Base-by-base conservation (phyloP, 2,797 vertebrate genomes). In the Glossophaga mutica region DNA sequence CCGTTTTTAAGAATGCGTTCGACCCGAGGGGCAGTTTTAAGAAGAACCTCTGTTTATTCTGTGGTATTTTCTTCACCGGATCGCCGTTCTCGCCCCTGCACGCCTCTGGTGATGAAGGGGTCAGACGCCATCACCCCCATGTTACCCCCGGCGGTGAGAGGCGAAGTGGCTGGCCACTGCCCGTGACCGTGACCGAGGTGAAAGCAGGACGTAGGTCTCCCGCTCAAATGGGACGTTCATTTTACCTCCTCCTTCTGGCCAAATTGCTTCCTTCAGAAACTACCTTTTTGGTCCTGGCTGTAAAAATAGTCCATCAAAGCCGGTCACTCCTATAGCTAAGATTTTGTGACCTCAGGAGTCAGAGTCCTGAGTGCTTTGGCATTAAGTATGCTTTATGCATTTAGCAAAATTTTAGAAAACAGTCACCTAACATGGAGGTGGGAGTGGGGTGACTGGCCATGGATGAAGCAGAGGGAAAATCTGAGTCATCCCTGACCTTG, bases 181-280 rank as follows among this genome's bases (percentile, higher is more conserved):
- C 50, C 26, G 65, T 32, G 65, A 22, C 50, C 26, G 65, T 32
- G 65, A 22, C 87, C 37, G 29, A 90, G 78, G 55, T 29, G 50
- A 95, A 46, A 89, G 52, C 19, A 34, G 76, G 70, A 32, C 79
- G 76, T 19, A 37, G 90, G 74, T 76, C 65, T 95, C 29, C 57
- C 21, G 46, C 79, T 83, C 70, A 50, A 32, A 85, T 67, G 50
- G 44, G 57, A 94, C 85, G 50, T 77, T 96, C 74, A 62, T 95
- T 96, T 97, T 39, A n/a, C 78, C 78, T 86, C 70, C 85, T 94
- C 77, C 81, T 44, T 50, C 34, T 48, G 82, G 55, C 55, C 95
- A 94, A 81, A 96, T 93, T 96, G 74, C 83, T 95, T 57, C 91
- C 88, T 96, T 96, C 88, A 39, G 48, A 89, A 94, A 94, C 87